These are phyloP conservation scores for Trichonephila inaurata DNA, from an alignment of 1,140 invertebrate species.

Conservation along the genomic window DNA sequence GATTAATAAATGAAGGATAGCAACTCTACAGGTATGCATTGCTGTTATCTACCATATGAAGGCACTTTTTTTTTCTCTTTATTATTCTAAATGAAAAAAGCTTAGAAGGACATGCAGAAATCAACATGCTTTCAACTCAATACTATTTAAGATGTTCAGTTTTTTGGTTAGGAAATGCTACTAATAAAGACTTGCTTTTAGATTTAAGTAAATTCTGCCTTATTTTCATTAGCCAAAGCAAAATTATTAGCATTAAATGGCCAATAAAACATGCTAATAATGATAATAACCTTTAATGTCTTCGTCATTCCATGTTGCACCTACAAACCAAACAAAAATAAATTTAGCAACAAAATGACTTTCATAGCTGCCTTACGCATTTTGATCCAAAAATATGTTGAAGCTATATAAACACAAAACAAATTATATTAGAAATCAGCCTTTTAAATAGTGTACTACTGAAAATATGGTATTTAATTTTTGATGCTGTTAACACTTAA, in stretches of 20 bases:
- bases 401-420: conserved; percentile 39
- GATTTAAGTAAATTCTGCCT: background rate
- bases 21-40: no score
- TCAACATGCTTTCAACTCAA: conserved; percentile 5
- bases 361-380: conserved; percentile 34
- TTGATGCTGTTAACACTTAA: no score
- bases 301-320: conserved; percentile 79
- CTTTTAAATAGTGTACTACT: background rate
- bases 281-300: conserved; percentile 78
- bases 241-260: background rate
- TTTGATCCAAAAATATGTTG: conserved; percentile 12
- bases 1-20: no score
- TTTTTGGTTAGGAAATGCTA: conserved; percentile 1
- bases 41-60: background rate
- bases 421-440: background rate
- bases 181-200: background rate
- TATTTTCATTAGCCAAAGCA: conserved; percentile 10
- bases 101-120: background rate
- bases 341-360: conserved; percentile 47
- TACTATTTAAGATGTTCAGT: background rate
- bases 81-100: background rate
- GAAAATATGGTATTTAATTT: background rate
- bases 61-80: background rate
- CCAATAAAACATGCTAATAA: conserved; percentile 43
- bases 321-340: conserved; percentile 77